These are phyloP conservation scores for Plectrocnemia conspersa DNA, from an alignment of 1,140 invertebrate genomes.

Conservation along the genomic window DNA sequence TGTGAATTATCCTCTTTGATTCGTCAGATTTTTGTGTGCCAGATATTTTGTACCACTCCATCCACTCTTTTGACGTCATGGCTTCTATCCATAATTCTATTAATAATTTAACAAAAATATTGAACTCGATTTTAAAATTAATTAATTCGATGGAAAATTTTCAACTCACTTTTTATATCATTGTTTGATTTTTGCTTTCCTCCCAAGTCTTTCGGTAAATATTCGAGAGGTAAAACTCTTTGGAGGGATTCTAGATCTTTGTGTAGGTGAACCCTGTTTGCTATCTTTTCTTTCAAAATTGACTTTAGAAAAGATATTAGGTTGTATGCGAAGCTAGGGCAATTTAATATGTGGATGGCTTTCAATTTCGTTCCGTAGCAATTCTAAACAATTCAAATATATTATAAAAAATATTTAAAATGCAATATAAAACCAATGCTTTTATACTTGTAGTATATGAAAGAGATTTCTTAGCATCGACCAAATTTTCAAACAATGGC, in stretches of 20 bases:
- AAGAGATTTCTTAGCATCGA: conserved; percentile 1
- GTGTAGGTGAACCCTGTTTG: conserved; percentile 14
- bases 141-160: neutral
- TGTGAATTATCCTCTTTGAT: neutral
- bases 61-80: neutral
- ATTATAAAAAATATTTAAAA: neutral
- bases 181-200: neutral
- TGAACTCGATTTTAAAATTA: neutral
- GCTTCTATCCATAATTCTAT: neutral
- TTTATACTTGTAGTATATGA: too few species aligned
- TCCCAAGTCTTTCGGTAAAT: conserved; percentile 13
- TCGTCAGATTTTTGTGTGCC: conserved; percentile 6
- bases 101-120: neutral
- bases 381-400: conserved; percentile 8
- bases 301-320: conserved; percentile 4
- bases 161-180: neutral
- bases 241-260: conserved; percentile 10
- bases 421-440: neutral
- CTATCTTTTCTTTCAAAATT: conserved; percentile 7
- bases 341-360: conserved; percentile 13
- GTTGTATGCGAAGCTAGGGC: neutral
- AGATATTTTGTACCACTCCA: neutral
- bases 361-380: conserved; percentile 11
- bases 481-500: neutral
- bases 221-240: conserved; percentile 3